Evolutionary conservation across 2,797 vertebrate species (phyloP), one percentile per base, ranked within the genome.

Genomic region (Gambusia yucatana): DNA sequence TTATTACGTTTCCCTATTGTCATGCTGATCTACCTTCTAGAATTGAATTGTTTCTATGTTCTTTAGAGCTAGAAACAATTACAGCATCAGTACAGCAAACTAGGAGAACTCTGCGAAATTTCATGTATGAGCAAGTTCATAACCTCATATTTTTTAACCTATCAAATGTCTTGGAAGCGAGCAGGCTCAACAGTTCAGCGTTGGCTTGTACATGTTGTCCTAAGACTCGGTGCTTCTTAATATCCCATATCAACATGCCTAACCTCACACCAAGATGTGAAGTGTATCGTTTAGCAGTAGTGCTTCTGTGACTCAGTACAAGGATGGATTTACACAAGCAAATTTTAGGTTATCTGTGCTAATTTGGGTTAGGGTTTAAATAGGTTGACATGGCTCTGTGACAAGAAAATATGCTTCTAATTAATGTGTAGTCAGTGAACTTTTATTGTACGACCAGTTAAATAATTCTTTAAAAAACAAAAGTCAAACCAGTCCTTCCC

Each of bases 161-260:
- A 83, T 86, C 75, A 79, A 59, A 83, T 84, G 78, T 83, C 84
- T 86, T 22, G n/a, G 30, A 10, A 41, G 43, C 17, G 82, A 30
- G 48, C 69, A 48, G 80, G 57, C 46, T 82, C 36, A 65, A 73
- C 72, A 72, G 47, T 74, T 79, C 59, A 73, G 44, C 52, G 85
- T 77, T 76, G 79, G 79, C 57, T 76, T 75, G 80, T 76, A 87
- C 84, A 86, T 79, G 75, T 89, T 85, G 79, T 91, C 73, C 82
- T 22, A 1, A 80, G 73, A 0, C 3, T 76, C 67, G 73, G 14
- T 76, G 36, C 50, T 48, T 84, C 73, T 84, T 79, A 74, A 75
- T 90, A 80, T 91, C 83, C 55, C 65, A 52, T 92, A 77, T 85
- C 87, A 82, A 69, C 75, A 83, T 76, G 75, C 25, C 65, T 61